Conservation (phyloP, 2,888 invertebrate genomes). For the Heteromurus nitidus region DNA sequence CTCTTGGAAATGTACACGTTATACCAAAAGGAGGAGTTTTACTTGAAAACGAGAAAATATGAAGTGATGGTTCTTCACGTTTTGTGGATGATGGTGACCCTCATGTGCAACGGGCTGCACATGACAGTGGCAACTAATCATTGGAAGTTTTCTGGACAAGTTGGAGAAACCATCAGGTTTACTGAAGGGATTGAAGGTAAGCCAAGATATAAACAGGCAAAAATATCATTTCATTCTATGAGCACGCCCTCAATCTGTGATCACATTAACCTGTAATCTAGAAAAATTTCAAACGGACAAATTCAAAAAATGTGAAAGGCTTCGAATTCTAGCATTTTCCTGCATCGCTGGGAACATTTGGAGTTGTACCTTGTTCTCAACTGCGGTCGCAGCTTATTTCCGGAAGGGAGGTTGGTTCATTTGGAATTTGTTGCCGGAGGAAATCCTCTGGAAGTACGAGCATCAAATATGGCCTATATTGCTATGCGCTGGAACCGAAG, state of each 20-base stretch:
- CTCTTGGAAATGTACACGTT: not conserved
- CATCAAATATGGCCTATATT: not conserved
- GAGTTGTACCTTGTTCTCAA: too few relatives aligned
- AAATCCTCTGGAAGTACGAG: not conserved
- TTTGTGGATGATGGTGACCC: not conserved
- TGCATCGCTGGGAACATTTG: not conserved
- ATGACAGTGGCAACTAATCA: not conserved
- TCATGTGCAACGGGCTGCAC: not conserved
- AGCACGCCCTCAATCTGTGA: too few relatives aligned
- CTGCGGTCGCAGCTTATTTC: not conserved
- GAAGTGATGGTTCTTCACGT: not conserved
- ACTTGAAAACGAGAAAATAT: not conserved
- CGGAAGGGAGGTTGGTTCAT: not conserved
- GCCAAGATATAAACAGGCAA: too few relatives aligned
- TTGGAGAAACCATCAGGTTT: not conserved
- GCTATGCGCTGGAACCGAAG: not conserved
- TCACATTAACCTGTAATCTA: too few relatives aligned
- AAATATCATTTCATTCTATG: too few relatives aligned
- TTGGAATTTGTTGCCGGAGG: not conserved
- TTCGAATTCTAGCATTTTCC: not conserved
- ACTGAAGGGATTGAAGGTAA: not conserved
- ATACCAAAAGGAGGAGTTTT: not conserved
- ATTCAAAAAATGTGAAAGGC: not conserved
- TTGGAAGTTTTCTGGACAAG: not conserved
- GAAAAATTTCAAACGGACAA: too few relatives aligned